Conservation (phyloP, 2,113 vertebrate genomes). For the Gila orcuttii region DNA sequence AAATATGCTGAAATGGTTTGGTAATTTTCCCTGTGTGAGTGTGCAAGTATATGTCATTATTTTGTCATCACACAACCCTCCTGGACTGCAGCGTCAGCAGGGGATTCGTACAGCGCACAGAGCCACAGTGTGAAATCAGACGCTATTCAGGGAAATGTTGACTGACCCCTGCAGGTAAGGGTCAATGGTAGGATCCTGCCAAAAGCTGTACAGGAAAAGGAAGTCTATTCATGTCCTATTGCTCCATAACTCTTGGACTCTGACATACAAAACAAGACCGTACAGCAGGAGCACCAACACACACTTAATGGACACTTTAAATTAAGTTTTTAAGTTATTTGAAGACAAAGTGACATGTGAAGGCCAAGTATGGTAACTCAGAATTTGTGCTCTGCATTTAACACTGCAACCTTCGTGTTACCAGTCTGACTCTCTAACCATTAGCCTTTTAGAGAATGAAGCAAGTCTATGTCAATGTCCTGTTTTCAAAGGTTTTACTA, state of each 20-base stretch:
- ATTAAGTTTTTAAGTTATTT: too few relatives aligned
- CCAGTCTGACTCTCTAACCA: too few relatives aligned
- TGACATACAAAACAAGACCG: conserved; percentile 45
- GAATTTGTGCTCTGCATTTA: too few relatives aligned
- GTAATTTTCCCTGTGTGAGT: neutral
- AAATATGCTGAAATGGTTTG: conserved; percentile 1
- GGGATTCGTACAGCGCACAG: conserved; percentile 19
- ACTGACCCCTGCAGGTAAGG: conserved; percentile 54
- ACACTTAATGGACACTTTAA: conserved; percentile 20
- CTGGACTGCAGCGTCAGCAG: conserved; percentile 12
- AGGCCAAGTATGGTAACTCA: too few relatives aligned
- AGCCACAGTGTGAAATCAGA: conserved; percentile 39
- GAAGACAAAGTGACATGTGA: too few relatives aligned
- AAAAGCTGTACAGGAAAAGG: conserved; percentile 49
- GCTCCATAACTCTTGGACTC: conserved; percentile 47
- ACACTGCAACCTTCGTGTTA: too few relatives aligned
- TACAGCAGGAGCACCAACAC: conserved; percentile 22
- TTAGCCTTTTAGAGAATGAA: too few relatives aligned
- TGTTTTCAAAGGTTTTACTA: too few relatives aligned
- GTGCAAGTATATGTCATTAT: conserved; percentile 18
- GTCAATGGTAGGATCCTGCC: conserved; percentile 54
- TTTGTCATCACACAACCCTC: conserved; percentile 26
- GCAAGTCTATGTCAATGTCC: neutral
- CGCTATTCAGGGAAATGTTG: conserved; percentile 45
- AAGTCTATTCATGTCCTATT: conserved; percentile 50